phyloP scores from a whole-genome alignment of 2,888 invertebrate species.

The Ornithoptera priamus region DNA sequence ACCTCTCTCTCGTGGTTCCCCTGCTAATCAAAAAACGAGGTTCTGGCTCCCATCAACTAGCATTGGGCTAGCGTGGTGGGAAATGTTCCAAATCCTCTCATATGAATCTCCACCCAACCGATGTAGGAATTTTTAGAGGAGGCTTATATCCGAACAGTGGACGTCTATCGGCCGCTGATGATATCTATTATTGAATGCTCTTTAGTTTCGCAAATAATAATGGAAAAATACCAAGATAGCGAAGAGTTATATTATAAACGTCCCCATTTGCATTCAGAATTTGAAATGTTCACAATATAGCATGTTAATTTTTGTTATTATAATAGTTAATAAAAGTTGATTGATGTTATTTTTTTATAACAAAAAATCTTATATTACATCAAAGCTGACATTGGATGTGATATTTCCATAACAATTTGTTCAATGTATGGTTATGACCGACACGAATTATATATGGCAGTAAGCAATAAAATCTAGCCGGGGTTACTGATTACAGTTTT shows the following conservation, averaged over 20 bases:
- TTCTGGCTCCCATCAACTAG: no score
- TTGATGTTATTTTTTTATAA: not conserved
- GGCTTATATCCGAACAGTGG: no score
- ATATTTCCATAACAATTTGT: not conserved
- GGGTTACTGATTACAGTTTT: not conserved
- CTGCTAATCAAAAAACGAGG: no score
- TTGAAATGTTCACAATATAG: not conserved
- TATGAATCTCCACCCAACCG: no score
- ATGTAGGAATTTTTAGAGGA: no score
- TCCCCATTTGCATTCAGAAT: not conserved
- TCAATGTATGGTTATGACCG: not conserved
- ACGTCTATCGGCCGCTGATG: no score
- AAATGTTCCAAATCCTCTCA: no score
- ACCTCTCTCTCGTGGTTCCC: no score
- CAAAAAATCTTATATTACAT: not conserved
- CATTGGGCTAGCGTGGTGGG: no score
- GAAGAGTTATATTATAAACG: not conserved
- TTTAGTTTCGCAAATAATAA: not conserved
- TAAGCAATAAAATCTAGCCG: not conserved
- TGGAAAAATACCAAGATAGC: not conserved
- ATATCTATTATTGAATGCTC: no score
- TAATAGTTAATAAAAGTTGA: conserved; percentile 1
- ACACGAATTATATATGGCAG: not conserved
- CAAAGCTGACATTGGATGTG: not conserved
- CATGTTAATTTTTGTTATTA: not conserved